Conservation (phyloP, 2,888 invertebrate species). For the Invenusta paracnida region DNA sequence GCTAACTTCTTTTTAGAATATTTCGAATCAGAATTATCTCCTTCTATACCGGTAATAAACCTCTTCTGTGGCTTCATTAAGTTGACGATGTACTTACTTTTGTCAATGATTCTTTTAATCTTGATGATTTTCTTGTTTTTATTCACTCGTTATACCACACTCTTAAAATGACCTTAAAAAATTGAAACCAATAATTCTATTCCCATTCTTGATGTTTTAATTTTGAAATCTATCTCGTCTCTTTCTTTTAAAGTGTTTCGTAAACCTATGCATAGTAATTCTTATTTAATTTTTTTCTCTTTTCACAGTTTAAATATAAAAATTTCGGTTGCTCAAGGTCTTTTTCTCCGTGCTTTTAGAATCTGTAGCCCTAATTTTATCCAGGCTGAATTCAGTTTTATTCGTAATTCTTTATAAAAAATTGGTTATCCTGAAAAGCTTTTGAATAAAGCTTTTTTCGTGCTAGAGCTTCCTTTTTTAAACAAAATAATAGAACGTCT, state of each 20-base stretch:
- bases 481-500: too few species aligned
- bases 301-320: not conserved
- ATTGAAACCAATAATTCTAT: not conserved
- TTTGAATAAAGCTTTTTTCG: not conserved
- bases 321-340: not conserved
- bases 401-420: not conserved
- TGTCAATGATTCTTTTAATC: not conserved
- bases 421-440: not conserved
- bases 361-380: too few species aligned
- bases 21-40: not conserved
- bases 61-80: not conserved
- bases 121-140: not conserved
- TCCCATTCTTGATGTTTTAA: not conserved
- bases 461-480: too few species aligned
- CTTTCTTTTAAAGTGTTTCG: not conserved
- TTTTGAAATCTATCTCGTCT: not conserved
- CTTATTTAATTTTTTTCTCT: not conserved
- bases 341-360: not conserved
- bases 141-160: not conserved
- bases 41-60: not conserved
- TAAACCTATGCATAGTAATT: not conserved
- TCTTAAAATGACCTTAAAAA: too few species aligned
- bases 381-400: not conserved
- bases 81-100: not conserved
- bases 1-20: not conserved